These are phyloP conservation scores for Drosophila sordidapex DNA, from an alignment of 2,888 invertebrate genomes.

Conservation along the genomic window DNA sequence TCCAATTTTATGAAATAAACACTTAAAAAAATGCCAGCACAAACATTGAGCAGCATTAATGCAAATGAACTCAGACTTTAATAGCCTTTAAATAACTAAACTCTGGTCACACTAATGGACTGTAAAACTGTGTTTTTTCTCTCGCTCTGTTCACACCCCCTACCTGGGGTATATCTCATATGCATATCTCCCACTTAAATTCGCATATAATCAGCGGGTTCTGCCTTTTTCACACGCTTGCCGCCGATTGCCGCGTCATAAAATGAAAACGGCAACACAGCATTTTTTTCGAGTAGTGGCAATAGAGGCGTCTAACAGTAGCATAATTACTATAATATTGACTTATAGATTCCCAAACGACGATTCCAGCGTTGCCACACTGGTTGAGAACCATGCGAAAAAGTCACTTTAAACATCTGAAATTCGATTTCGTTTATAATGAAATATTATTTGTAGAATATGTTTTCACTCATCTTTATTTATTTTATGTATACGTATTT, in stretches of 20 bases:
- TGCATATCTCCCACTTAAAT: slow-evolving; percentile 5
- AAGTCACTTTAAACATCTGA: not conserved
- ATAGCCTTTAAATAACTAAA: slow-evolving; percentile 1
- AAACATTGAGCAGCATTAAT: slow-evolving; percentile 9
- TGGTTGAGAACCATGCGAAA: slow-evolving; percentile 2
- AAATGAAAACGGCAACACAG: slow-evolving; percentile 26
- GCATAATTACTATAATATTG: slow-evolving; percentile 66
- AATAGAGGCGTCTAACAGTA: slow-evolving; percentile 40
- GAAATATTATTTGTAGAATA: not conserved
- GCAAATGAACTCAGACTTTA: not conserved
- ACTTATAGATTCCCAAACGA: slow-evolving; percentile 15
- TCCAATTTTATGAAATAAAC: not conserved
- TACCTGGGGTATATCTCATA: not conserved
- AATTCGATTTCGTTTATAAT: too few relatives aligned
- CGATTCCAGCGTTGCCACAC: slow-evolving; percentile 19
- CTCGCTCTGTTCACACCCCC: slow-evolving; percentile 7
- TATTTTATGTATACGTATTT: too few relatives aligned
- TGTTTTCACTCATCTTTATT: not conserved
- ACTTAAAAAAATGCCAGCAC: too few relatives aligned
- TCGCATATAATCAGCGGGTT: slow-evolving; percentile 26
- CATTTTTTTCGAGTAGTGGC: slow-evolving; percentile 38
- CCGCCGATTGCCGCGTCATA: slow-evolving; percentile 37
- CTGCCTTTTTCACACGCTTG: slow-evolving; percentile 58
- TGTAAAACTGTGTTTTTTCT: slow-evolving; percentile 7
- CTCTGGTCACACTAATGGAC: slow-evolving; percentile 19